These are phyloP conservation scores for Rhyacophila brunnea DNA, from an alignment of 1,140 invertebrate genomes.

Conservation along the genomic window DNA sequence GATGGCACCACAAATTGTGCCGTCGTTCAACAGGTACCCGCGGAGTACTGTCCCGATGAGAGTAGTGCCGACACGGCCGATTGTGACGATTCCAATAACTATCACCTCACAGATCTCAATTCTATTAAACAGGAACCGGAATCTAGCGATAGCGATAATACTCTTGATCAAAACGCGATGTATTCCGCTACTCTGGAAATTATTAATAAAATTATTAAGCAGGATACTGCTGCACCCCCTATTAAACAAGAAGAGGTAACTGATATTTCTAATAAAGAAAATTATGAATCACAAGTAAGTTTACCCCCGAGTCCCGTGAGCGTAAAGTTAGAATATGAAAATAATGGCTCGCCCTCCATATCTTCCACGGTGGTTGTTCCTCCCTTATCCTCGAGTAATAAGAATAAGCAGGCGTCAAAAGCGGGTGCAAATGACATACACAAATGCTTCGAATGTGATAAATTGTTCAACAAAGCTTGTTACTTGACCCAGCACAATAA, in stretches of 20 bases:
- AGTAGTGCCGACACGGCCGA: constrained; percentile 35
- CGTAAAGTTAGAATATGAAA: constrained; percentile 48
- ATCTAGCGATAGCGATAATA: neutral
- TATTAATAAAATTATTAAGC: too few species aligned
- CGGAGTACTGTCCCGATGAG: constrained; percentile 26
- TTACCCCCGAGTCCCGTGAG: constrained; percentile 53
- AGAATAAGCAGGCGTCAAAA: constrained; percentile 46
- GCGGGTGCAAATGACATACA: constrained; percentile 49
- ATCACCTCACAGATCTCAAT: constrained; percentile 33
- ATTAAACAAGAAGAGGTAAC: constrained; percentile 40
- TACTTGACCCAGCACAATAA: constrained; percentile 89
- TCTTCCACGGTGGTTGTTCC: constrained; percentile 46
- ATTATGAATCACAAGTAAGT: constrained; percentile 50
- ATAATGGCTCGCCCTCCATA: constrained; percentile 43
- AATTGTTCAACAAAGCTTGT: constrained; percentile 81
- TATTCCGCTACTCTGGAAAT: too few species aligned
- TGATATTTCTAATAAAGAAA: constrained; percentile 49
- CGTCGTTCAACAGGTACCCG: constrained; percentile 5
- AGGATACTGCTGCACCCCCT: neutral
- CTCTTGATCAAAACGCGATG: too few species aligned
- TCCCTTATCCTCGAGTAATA: constrained; percentile 48
- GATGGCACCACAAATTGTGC: constrained; percentile 31
- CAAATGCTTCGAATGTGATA: constrained; percentile 81
- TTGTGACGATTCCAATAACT: constrained; percentile 33
- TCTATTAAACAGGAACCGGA: constrained; percentile 1